Conservation (phyloP, 2,888 invertebrate genomes). For the Lycophotia porphyrea region DNA sequence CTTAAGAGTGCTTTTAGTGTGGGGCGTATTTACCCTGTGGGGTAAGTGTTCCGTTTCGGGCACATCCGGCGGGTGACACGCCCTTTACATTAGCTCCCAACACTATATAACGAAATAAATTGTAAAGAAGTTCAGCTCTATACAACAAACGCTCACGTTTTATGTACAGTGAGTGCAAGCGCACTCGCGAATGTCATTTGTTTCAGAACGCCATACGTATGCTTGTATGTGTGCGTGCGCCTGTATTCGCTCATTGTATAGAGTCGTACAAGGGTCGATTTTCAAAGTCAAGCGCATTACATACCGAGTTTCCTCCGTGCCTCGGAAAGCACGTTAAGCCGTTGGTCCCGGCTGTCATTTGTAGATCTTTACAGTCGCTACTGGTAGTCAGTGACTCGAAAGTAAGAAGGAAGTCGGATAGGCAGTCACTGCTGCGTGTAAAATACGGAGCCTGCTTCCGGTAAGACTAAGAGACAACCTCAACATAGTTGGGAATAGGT, state of each 20-base stretch:
- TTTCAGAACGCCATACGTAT: neutral
- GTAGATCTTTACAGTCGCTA: neutral
- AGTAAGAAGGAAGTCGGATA: neutral
- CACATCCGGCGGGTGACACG: constrained; percentile 68
- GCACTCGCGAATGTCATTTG: neutral
- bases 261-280: neutral
- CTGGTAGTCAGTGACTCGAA: neutral
- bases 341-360: neutral
- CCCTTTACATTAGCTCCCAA: constrained; percentile 67
- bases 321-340: neutral
- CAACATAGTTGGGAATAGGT: neutral
- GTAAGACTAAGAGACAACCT: neutral
- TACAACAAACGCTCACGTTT: neutral
- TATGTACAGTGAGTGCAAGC: neutral
- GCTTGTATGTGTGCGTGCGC: neutral
- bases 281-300: neutral
- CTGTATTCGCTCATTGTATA: neutral
- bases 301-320: neutral
- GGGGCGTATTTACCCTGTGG: constrained; percentile 65
- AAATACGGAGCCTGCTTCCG: neutral
- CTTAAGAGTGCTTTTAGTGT: constrained; percentile 69
- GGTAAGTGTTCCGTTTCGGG: constrained; percentile 66
- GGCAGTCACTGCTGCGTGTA: neutral
- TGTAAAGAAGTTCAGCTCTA: constrained; percentile 12
- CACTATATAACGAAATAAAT: constrained; percentile 35